phyloP scores from a whole-genome alignment of 2,888 invertebrate genomes.

The Linhomoeus sp. region DNA sequence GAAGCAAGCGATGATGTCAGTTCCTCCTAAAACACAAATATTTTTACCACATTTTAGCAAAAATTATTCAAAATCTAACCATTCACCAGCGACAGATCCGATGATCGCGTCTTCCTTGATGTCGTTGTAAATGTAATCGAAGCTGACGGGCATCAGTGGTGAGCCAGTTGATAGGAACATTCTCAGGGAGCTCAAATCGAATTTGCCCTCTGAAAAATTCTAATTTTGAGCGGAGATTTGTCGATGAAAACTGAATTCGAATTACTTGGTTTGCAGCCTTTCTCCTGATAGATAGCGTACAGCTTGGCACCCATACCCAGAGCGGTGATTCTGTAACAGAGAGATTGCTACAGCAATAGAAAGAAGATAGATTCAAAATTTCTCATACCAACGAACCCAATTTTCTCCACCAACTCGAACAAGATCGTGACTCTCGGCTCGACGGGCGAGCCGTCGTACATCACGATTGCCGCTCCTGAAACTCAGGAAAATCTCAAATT shows the following conservation, averaged over 20 bases:
- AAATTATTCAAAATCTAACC: neutral
- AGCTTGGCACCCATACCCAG: conserved; percentile 39
- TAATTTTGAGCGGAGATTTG: neutral
- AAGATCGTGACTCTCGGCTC: conserved; percentile 33
- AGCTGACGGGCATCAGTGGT: conserved; percentile 36
- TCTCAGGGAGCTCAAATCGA: conserved; percentile 32
- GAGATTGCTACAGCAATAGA: no score
- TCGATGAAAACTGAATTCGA: neutral
- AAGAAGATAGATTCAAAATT: no score
- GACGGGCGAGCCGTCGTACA: conserved; percentile 40
- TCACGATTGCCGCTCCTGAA: conserved; percentile 24
- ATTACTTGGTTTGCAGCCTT: conserved; percentile 29
- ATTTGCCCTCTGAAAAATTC: conserved; percentile 27
- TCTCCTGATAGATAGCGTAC: conserved; percentile 35
- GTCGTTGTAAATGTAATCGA: conserved; percentile 37
- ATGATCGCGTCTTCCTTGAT: conserved; percentile 34
- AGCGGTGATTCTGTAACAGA: conserved; percentile 32
- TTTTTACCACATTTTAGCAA: neutral
- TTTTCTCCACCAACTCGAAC: conserved; percentile 34
- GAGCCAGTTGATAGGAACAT: conserved; percentile 37
- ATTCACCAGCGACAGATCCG: conserved; percentile 34
- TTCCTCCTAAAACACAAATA: conserved; percentile 35
- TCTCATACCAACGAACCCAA: no score
- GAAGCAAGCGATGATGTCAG: conserved; percentile 41
- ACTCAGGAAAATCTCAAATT: neutral